phyloP scores from a whole-genome alignment of 2,797 vertebrate genomes.

The Neosilurus mollespiculum region DNA sequence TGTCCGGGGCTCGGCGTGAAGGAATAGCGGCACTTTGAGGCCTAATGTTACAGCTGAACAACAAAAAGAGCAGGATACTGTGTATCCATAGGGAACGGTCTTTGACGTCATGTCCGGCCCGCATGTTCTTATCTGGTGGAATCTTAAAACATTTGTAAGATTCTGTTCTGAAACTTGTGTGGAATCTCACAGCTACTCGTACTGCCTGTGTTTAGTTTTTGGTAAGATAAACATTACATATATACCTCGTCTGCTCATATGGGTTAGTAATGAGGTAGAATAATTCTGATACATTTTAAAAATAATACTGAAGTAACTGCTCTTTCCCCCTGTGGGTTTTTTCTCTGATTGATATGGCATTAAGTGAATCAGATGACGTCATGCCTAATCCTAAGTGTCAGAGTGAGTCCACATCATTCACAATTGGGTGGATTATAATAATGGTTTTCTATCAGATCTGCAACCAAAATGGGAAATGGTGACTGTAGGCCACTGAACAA shows the following conservation, averaged over 20 bases:
- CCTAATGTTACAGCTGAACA: constrained; percentile 25
- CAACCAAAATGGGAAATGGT: not conserved
- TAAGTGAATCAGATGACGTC: not conserved
- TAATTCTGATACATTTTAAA: not conserved
- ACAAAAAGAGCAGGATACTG: constrained; percentile 19
- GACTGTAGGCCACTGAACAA: not conserved
- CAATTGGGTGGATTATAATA: not conserved
- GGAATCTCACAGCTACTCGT: not conserved
- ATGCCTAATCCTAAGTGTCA: not conserved
- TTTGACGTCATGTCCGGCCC: constrained; percentile 4
- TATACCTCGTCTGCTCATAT: not conserved
- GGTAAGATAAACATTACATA: not conserved
- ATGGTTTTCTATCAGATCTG: not conserved
- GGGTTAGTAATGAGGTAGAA: not conserved
- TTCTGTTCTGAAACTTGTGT: not conserved
- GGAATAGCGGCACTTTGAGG: constrained; percentile 30
- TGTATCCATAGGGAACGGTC: constrained; percentile 10
- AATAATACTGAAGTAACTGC: not conserved
- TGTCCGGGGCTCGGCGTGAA: constrained; percentile 5
- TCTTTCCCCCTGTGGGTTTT: not conserved
- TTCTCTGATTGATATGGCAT: not conserved
- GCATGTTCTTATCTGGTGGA: constrained; percentile 3
- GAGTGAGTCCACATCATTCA: not conserved
- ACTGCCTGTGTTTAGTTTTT: not conserved
- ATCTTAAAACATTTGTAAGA: not conserved